Percentiles rank a stretch among this genome's conserved stretches.
These are phyloP conservation scores for Pelobates fuscus DNA, from an alignment of 2,113 vertebrate genomes.

Conservation along the genomic window DNA sequence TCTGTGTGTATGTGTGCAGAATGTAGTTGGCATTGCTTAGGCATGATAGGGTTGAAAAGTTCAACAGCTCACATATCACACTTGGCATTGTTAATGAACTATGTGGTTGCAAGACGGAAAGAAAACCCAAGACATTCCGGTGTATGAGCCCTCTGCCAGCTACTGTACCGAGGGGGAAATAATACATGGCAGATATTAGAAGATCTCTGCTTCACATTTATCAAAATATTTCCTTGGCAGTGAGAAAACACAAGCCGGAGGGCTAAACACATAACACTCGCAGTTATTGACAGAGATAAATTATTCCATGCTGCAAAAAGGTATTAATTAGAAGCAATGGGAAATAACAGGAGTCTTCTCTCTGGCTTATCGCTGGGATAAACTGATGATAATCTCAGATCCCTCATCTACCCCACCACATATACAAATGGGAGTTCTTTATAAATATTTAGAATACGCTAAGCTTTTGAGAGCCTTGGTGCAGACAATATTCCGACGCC, in stretches of 20 bases:
- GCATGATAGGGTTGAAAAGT: slow-evolving; percentile 33
- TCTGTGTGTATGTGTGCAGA: neutral
- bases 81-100: neutral
- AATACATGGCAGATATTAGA: neutral
- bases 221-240: neutral
- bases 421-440: neutral
- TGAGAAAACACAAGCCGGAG: neutral
- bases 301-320: neutral
- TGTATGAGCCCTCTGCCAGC: neutral
- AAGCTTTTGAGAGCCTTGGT: neutral
- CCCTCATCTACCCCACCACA: neutral
- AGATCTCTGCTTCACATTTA: neutral
- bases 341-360: neutral
- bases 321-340: neutral
- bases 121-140: neutral
- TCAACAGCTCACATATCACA: slow-evolving; percentile 18
- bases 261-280: neutral
- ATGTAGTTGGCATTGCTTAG: slow-evolving; percentile 8
- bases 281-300: neutral
- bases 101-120: slow-evolving; percentile 3
- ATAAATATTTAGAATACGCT: neutral
- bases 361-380: neutral
- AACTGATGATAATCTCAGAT: neutral
- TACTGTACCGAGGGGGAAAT: neutral
- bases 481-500: too few relatives aligned